A percentile compares a stretch with the other conserved stretches of the same genome.
Evolutionary conservation across 2,888 invertebrate species (phyloP).

Genomic region (Sialis lutaria): DNA sequence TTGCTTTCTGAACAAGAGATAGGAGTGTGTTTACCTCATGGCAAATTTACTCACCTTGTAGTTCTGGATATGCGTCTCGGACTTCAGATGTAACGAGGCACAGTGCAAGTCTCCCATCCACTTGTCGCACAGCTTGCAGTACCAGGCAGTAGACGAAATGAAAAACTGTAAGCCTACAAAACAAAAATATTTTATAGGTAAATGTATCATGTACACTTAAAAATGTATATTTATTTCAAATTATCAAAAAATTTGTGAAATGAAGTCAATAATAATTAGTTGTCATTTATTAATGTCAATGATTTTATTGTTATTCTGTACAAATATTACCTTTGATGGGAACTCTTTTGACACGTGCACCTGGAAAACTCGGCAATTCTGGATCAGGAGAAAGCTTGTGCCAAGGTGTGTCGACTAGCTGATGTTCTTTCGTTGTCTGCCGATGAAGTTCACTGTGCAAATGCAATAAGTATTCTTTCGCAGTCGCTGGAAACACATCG

Average conservation of each 20-base stretch:
- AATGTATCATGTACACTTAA: no score
- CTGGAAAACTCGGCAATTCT: constrained; percentile 49
- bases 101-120: constrained; percentile 84
- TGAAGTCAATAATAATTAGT: no score
- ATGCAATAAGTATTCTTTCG: constrained; percentile 72
- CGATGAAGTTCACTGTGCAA: constrained; percentile 64
- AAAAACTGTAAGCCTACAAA: constrained; percentile 66
- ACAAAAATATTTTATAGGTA: no score
- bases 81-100: constrained; percentile 72
- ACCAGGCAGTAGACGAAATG: constrained; percentile 76
- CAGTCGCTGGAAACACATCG: constrained; percentile 72
- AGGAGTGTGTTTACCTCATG: not conserved
- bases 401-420: constrained; percentile 58
- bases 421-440: constrained; percentile 36
- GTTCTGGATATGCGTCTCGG: constrained; percentile 58
- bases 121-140: constrained; percentile 70
- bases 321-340: constrained; percentile 54
- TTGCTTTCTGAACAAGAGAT: not conserved
- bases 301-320: not conserved
- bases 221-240: no score
- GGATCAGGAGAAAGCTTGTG: constrained; percentile 41
- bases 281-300: not conserved
- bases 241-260: no score
- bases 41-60: constrained; percentile 45
- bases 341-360: constrained; percentile 57